Evolutionary conservation across 2,113 vertebrate genomes (phyloP), one percentile per base, ranked within the genome.

Genomic region (Ptychochromis oligacanthus): DNA sequence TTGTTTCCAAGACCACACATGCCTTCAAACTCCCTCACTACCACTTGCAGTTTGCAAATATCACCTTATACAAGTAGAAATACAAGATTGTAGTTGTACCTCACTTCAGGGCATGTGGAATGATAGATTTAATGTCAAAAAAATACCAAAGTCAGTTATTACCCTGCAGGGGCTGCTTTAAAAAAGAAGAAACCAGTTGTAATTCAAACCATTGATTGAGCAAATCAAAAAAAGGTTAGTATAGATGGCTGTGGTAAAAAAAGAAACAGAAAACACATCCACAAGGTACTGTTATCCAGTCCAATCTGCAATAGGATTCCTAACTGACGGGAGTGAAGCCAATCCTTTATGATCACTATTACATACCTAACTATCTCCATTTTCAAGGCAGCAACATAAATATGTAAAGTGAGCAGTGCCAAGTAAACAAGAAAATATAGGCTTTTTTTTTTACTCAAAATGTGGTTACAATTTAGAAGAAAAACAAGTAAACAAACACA

Each of bases 101-200:
- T 57, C 64, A 49, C 87, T 79, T 72, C 43, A 46, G 79, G 81
- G 79, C 26, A 60, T 57, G 8, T 77, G 24, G 82, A 89, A 88
- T 80, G 64, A 89, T 85, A 75, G 52, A 13, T 82, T 82, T 56
- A 89, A 86, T 88, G 88, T 91, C 43, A 88, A 87, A 87, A n/a
- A 87, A 86, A 83, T 79, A 78, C 24, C 78, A 87, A 75, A 90
- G 38, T 2, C 2, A 61, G 54, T 22, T 72, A 87, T 87, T 49
- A 17, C 12, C 70, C 76, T 65, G 18, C 20, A 62, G 85, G 77
- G 64, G n/a, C 24, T 61, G 31, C 64, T 75, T 6, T 55, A 36
- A 75, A 57, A 18, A 12, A 9, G 43, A n/a, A 67, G 26, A 59
- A 18, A 76, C 28, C 1, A 2, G 34, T 43, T 72, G 84, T 61